Evolutionary conservation across 2,113 vertebrate genomes (phyloP).

Genomic region (Turnix velox): DNA sequence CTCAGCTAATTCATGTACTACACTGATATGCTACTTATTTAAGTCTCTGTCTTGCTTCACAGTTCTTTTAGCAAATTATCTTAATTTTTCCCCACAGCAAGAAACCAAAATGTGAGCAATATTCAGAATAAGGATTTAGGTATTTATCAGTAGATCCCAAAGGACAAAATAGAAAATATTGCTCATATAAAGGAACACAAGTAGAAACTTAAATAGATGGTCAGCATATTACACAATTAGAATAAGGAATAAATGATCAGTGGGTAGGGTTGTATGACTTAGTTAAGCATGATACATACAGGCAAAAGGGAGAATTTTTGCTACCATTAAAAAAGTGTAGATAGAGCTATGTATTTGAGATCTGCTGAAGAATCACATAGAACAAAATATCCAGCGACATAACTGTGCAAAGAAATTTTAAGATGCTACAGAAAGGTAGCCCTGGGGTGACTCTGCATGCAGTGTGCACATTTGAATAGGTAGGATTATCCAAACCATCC

Average conservation of each 20-base stretch:
- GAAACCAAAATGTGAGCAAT: background rate
- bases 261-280: background rate
- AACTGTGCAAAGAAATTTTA: background rate
- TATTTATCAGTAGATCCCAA: background rate
- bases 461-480: background rate
- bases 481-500: background rate
- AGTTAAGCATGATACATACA: background rate
- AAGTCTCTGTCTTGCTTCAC: background rate
- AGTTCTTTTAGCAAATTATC: background rate
- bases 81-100: background rate
- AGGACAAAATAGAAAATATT: background rate
- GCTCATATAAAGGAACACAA: background rate
- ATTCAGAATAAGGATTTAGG: background rate
- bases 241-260: background rate
- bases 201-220: background rate
- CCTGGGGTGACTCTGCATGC: background rate
- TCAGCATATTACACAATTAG: background rate
- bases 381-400: background rate
- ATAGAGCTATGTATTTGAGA: background rate
- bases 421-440: background rate
- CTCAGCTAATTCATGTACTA: background rate
- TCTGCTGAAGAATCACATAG: background rate
- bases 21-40: background rate
- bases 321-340: background rate
- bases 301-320: background rate